Evolutionary conservation across 2,113 vertebrate species (phyloP).

Genomic region (Eudorcas thomsonii): DNA sequence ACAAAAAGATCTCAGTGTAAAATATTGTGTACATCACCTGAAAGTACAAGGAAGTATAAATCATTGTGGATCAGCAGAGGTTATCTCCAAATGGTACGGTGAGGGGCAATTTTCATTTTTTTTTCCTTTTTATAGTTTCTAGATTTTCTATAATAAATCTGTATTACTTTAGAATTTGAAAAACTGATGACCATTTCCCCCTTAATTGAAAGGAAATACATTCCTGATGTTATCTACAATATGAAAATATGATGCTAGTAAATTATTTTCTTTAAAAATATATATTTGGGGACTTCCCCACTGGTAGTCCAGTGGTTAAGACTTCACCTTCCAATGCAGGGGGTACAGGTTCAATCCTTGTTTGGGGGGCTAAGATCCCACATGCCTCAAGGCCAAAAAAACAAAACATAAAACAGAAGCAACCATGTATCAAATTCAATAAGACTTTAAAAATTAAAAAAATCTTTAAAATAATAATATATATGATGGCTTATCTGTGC

Average conservation of each 20-base stretch:
- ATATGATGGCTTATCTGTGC: neutral
- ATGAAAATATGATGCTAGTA: neutral
- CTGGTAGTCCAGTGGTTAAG: neutral
- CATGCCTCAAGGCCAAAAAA: neutral
- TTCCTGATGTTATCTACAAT: neutral
- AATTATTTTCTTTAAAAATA: neutral
- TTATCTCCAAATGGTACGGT: neutral
- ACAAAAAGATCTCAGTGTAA: neutral
- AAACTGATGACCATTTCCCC: neutral
- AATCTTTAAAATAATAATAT: neutral
- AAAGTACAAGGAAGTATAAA: neutral
- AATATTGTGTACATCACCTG: neutral
- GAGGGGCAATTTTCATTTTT: neutral
- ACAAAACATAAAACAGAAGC: neutral
- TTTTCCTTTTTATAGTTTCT: neutral
- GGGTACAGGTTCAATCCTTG: neutral
- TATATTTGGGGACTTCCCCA: neutral
- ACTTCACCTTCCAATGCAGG: neutral
- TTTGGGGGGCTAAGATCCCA: neutral
- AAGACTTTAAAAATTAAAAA: neutral
- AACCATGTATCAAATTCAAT: neutral
- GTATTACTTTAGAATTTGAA: slow-evolving; percentile 13
- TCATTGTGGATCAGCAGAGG: neutral
- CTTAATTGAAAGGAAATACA: neutral
- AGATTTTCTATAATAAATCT: neutral